Percentiles rank a stretch among this genome's conserved stretches.
phyloP scores from a whole-genome alignment of 1,140 invertebrate genomes.

The Plutomurus gul region DNA sequence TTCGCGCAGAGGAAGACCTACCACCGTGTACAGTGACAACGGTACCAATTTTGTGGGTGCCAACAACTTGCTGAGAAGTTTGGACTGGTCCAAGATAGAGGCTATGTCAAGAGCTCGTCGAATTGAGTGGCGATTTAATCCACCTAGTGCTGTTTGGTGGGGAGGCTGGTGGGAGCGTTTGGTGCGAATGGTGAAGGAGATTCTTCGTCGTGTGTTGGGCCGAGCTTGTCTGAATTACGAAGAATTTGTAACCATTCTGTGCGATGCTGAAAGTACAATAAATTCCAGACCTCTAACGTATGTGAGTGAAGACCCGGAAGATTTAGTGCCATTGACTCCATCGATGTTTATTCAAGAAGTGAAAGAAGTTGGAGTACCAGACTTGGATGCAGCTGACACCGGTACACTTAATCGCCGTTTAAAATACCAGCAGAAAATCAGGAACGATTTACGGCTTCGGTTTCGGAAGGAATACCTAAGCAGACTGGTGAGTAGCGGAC shows the following conservation, averaged over 20 bases:
- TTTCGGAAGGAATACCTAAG: background rate
- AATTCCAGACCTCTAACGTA: slow-evolving; percentile 57
- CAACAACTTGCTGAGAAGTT: background rate
- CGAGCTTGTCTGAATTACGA: slow-evolving; percentile 54
- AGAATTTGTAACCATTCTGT: slow-evolving; percentile 55
- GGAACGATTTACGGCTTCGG: background rate
- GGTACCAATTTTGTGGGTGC: background rate
- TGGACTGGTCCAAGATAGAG: too few relatives aligned
- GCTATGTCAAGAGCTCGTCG: too few relatives aligned
- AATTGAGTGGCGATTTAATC: too few relatives aligned
- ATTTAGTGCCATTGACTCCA: slow-evolving; percentile 36
- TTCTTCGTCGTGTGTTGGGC: slow-evolving; percentile 51
- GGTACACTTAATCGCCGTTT: background rate
- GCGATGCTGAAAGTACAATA: slow-evolving; percentile 55
- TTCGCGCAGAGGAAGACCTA: background rate
- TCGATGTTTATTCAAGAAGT: slow-evolving; percentile 10
- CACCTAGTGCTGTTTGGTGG: slow-evolving; percentile 54
- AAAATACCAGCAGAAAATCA: background rate
- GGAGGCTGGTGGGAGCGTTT: slow-evolving; percentile 57
- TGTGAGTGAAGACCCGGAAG: slow-evolving; percentile 52
- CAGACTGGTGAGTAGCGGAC: background rate
- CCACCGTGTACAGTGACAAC: background rate
- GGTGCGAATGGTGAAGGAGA: slow-evolving; percentile 52
- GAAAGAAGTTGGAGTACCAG: background rate
- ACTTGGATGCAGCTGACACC: background rate